Evolutionary conservation across 1,140 invertebrate species (phyloP).

Genomic region (Zaprionus davidi): DNA sequence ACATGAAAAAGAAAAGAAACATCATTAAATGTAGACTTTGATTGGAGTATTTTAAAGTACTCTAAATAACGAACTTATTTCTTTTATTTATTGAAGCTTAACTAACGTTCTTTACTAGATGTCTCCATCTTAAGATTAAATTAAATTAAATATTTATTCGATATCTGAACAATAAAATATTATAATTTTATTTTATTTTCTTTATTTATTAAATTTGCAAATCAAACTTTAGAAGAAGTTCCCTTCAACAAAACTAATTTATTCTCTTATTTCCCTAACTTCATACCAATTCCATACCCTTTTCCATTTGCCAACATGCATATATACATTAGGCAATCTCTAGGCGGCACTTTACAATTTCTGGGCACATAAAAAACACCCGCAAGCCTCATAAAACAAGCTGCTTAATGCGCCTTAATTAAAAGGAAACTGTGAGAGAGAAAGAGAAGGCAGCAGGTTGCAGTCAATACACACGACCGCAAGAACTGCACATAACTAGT

Average conservation of each 20-base stretch:
- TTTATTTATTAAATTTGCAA: no score
- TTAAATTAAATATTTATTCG: no score
- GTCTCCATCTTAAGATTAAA: no score
- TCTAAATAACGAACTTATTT: no score
- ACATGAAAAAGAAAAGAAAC: background rate
- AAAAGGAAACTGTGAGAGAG: constrained; percentile 50
- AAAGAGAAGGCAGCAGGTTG: constrained; percentile 7
- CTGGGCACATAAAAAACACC: constrained; percentile 34
- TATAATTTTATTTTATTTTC: no score
- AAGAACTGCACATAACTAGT: constrained; percentile 70
- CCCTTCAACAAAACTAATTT: background rate
- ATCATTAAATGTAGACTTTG: background rate
- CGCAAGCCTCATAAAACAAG: constrained; percentile 52
- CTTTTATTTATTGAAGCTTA: no score
- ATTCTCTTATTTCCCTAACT: background rate
- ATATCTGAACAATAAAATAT: no score
- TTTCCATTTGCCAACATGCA: background rate
- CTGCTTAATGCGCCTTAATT: constrained; percentile 69
- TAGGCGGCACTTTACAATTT: constrained; percentile 3
- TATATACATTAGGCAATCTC: background rate
- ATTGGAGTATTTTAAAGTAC: no score
- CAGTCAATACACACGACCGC: constrained; percentile 56
- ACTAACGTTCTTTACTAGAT: no score
- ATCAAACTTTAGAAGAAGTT: background rate
- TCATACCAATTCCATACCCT: background rate